Percentiles rank a stretch among this genome's conserved stretches.
Conservation (phyloP, 2,113 vertebrate species). For the Pedetes capensis region DNA sequence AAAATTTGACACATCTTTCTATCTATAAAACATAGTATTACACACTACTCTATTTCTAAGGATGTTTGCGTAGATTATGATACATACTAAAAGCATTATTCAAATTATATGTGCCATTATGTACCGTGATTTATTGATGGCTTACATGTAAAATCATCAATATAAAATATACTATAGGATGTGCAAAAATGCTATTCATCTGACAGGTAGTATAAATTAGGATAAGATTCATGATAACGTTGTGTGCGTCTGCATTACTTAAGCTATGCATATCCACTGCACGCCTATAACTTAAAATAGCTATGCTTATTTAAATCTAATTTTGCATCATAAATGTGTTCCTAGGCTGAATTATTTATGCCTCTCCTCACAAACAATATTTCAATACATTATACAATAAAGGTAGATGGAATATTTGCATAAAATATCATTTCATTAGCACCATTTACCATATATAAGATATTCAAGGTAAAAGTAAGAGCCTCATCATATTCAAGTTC, state of each 20-base stretch:
- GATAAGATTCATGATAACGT: not conserved
- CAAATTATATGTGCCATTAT: not conserved
- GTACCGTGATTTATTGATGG: constrained; percentile 31
- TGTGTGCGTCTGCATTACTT: not conserved
- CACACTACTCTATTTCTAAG: not conserved
- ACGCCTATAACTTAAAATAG: constrained; percentile 33
- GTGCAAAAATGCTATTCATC: not conserved
- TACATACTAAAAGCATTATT: not conserved
- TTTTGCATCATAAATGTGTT: constrained; percentile 47
- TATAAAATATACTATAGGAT: not conserved
- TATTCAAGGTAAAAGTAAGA: not conserved
- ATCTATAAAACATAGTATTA: not conserved
- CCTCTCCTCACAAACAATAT: constrained; percentile 1
- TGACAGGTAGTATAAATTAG: not conserved
- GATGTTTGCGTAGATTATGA: not conserved
- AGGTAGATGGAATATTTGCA: not conserved
- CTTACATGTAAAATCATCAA: not conserved
- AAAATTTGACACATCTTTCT: not conserved
- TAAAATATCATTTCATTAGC: constrained; percentile 52
- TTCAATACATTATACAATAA: constrained; percentile 18
- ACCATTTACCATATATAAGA: not conserved
- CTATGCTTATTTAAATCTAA: constrained; percentile 36
- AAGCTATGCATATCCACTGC: not conserved
- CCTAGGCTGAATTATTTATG: constrained; percentile 43
- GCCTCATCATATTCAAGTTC: not conserved